Percentiles rank a stretch among this genome's conserved stretches.
phyloP scores from a whole-genome alignment of 2,797 vertebrate genomes.

The Clarias pachynema region DNA sequence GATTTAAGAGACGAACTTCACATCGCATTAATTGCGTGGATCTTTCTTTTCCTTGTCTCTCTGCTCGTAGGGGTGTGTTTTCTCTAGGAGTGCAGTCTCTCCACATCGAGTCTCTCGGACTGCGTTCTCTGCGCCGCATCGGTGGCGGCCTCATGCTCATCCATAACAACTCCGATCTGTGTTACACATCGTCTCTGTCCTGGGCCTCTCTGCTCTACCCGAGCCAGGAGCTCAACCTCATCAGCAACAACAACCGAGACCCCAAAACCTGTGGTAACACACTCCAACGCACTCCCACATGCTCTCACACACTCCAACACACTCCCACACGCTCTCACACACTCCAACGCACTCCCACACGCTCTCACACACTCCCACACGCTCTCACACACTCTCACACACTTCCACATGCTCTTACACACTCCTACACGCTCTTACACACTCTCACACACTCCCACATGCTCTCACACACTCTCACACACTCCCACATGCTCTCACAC shows the following conservation, averaged over 20 bases:
- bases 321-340: neutral
- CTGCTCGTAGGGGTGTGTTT: constrained; percentile 83
- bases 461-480: too few species aligned
- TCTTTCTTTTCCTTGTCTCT: neutral
- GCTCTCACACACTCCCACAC: too few species aligned
- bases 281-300: neutral
- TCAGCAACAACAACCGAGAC: constrained; percentile 81
- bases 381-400: too few species aligned
- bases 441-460: too few species aligned
- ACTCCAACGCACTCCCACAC: too few species aligned
- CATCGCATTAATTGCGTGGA: neutral
- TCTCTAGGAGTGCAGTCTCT: constrained; percentile 87
- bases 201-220: constrained; percentile 84
- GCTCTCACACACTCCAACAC: neutral
- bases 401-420: neutral
- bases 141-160: constrained; percentile 89
- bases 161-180: constrained; percentile 86
- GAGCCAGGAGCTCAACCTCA: constrained; percentile 75
- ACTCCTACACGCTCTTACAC: too few species aligned
- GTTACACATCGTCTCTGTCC: constrained; percentile 83
- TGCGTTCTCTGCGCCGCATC: constrained; percentile 87
- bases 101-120: constrained; percentile 82
- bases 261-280: constrained; percentile 79
- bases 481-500: too few species aligned
- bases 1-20: neutral